Base-by-base conservation (phyloP, 2,888 invertebrate species). In the Heliconius charithonia region DNA sequence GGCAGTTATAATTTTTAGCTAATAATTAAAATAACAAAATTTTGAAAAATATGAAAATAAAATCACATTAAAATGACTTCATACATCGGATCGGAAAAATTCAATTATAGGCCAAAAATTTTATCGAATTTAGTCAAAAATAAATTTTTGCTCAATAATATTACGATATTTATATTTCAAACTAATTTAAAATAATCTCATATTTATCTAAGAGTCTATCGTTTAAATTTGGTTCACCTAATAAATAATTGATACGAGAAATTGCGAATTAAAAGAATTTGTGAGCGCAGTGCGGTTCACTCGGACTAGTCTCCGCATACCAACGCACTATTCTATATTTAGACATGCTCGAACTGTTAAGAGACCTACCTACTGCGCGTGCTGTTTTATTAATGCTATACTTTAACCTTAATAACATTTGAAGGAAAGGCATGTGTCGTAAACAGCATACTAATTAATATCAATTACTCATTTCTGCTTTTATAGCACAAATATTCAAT, bases 301-400 rank as follows among this genome's bases (percentile, higher is more conserved):
- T 80, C 76, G 37, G 73, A 62, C 73, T 75, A 78, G 77, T 79
- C 81, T 85, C 82, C 87, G 89, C 91, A 91, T 91, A 89, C 90
- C 87, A 86, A 89, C 86, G 84, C 83, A 81, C 82, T 85, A 81
- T 83, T 83, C 91, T 92, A 92, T 91, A 90, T 91, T 90, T 92
- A 92, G 91, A 87, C 79, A 76, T 83, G 86, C 13, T 63, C 67
- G 37, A 67, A 67, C 85, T 85, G 87, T 87, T 87, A 86, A 83
- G 83, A 87, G 86, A 85, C 87, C 84, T 86, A 85, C 87, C 85
- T 86, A 86, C 85, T 83, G 82, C 83, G 86, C 84, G 89, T 89
- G 85, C 85, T 84, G 87, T 84, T 82, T 87, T 85, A 83, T 83
- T 83, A 85, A 86, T 74, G 77, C 73, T 79, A 80, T 76, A 73